phyloP scores from a whole-genome alignment of 92 coral and sea anemone species.

The Metridium senile region DNA sequence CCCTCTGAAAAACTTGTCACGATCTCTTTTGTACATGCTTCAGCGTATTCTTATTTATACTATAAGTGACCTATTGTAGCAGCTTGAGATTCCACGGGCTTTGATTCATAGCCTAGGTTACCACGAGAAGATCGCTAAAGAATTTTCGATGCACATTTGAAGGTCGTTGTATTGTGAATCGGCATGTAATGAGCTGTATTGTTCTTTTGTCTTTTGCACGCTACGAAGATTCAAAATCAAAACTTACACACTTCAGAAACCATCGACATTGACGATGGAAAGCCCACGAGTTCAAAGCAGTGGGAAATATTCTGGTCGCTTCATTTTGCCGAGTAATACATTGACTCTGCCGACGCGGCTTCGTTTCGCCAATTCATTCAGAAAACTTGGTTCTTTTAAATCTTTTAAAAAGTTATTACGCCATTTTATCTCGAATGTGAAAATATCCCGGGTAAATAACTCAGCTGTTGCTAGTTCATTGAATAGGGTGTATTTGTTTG shows the following conservation, averaged over 20 bases:
- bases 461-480: too few species aligned
- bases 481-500: too few species aligned
- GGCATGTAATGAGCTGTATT: not conserved
- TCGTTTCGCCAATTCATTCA: too few species aligned
- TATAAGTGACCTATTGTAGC: constrained; percentile 11
- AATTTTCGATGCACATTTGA: not conserved
- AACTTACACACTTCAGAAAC: not conserved
- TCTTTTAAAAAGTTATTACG: too few species aligned
- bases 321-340: not conserved
- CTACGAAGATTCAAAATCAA: not conserved
- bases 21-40: constrained; percentile 3
- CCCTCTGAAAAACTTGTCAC: not conserved
- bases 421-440: too few species aligned
- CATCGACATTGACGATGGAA: not conserved
- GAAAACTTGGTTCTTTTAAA: too few species aligned
- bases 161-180: not conserved
- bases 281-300: not conserved
- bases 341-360: not conserved
- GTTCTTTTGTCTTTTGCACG: constrained; percentile 5
- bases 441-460: too few species aligned
- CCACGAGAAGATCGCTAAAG: not conserved
- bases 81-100: not conserved
- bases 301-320: not conserved
- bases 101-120: not conserved
- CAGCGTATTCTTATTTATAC: constrained; percentile 4